Evolutionary conservation across 2,888 invertebrate genomes (phyloP).

Genomic region (Formica aserva): DNA sequence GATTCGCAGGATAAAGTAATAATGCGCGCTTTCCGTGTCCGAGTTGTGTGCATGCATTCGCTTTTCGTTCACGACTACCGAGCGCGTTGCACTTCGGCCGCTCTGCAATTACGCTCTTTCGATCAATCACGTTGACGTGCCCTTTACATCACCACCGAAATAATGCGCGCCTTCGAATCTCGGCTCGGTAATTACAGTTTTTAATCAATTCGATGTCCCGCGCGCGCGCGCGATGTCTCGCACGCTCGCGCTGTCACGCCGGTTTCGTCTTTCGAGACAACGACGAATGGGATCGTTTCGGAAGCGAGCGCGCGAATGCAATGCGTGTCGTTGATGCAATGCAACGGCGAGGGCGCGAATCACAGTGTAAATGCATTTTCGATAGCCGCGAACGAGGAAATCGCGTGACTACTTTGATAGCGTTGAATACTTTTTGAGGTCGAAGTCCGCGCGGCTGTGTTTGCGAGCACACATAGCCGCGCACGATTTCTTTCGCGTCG

Average conservation of each 20-base stretch:
- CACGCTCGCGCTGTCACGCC: slow-evolving; percentile 42
- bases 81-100: slow-evolving; percentile 4
- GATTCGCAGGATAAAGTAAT: slow-evolving; percentile 61
- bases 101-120: slow-evolving; percentile 56
- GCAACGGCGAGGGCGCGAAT: slow-evolving; percentile 30
- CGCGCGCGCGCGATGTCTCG: background rate
- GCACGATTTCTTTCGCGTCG: slow-evolving; percentile 11
- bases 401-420: slow-evolving; percentile 50
- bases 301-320: background rate
- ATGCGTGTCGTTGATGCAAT: slow-evolving; percentile 16
- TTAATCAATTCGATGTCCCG: slow-evolving; percentile 46
- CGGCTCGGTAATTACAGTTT: slow-evolving; percentile 52
- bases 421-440: slow-evolving; percentile 29
- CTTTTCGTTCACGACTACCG: slow-evolving; percentile 29
- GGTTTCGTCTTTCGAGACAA: slow-evolving; percentile 31
- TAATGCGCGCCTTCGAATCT: slow-evolving; percentile 51
- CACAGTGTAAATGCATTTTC: slow-evolving; percentile 51
- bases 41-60: slow-evolving; percentile 20
- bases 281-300: slow-evolving; percentile 20
- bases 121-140: slow-evolving; percentile 63
- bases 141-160: slow-evolving; percentile 56
- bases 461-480: background rate
- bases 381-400: slow-evolving; percentile 50
- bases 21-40: slow-evolving; percentile 44
- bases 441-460: slow-evolving; percentile 24